A percentile compares a stretch with the other conserved stretches of the same genome.
Conservation (phyloP, 2,113 vertebrate species). For the Casuarius casuarius region DNA sequence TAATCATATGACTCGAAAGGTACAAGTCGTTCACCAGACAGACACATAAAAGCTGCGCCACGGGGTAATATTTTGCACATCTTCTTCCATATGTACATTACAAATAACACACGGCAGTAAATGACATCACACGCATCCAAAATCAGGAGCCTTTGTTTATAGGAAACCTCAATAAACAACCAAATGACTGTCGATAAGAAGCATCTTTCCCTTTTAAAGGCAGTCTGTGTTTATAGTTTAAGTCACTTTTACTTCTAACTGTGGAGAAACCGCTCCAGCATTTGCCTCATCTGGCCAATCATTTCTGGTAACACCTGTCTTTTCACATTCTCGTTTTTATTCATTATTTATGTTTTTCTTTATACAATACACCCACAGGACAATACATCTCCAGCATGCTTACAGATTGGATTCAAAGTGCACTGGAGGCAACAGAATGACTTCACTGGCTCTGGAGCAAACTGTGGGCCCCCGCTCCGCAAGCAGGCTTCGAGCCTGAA, state of each 20-base stretch:
- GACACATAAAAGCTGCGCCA: neutral
- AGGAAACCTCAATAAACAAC: constrained; percentile 27
- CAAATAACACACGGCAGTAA: neutral
- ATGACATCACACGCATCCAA: neutral
- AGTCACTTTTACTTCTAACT: constrained; percentile 19
- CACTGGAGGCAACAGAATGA: constrained; percentile 52
- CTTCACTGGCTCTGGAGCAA: constrained; percentile 47
- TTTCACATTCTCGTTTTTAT: neutral
- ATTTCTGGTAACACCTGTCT: constrained; percentile 45
- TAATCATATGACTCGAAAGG: neutral
- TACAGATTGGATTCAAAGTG: constrained; percentile 47
- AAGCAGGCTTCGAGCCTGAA: constrained; percentile 47
- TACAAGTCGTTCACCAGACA: neutral
- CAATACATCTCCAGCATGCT: constrained; percentile 30
- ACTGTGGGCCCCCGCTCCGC: constrained; percentile 12
- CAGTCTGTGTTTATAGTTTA: neutral
- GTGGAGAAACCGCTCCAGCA: neutral
- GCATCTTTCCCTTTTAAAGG: constrained; percentile 23
- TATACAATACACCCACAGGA: constrained; percentile 37
- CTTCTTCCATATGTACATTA: neutral
- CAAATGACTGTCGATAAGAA: neutral
- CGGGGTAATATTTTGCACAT: neutral
- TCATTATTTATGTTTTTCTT: constrained; percentile 38
- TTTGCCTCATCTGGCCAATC: neutral
- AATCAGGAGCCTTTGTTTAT: neutral